Evolutionary conservation across 2,888 invertebrate species (phyloP), one percentile per base, ranked within the genome.

Genomic region (Vandiemenella viatica): DNA sequence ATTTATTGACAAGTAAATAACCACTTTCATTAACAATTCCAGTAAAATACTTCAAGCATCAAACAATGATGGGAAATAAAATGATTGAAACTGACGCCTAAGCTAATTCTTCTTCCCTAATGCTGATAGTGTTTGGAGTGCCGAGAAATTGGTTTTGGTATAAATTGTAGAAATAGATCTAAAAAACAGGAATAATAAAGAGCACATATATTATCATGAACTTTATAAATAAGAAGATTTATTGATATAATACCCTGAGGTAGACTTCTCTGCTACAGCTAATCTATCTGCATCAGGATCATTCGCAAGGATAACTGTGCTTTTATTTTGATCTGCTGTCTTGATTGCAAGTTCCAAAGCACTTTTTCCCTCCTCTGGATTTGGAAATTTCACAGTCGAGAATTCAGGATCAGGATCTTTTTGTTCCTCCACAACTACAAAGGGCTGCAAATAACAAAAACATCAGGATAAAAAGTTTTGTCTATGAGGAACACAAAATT

Each of bases 271-370:
- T 0, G 96, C 97, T 19, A 91, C 80, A 0, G 95, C 96, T 56
- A 96, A 71, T 49, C 98, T 75, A 68, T 98, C 98, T 1, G 97
- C 97, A 66, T 99, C 98, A 0, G 98, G 98, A 69, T 98, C 98
- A 66, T 97, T 98, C 8, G 95, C 96, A 44, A 98, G 71, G 57
- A 97, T 88, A 5, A 96, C 68, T 0, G 72, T 71, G 42, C 81
- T 79, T 0, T 72, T 73, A 54, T 76, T 72, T 45, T 70, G 63
- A 59, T 86, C 77, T 0, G 97, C 97, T 10, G 88, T 80, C 61
- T 73, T 67, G 55, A 86, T 77, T 37, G 91, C 79, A 37, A 90
- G 68, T 58, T 79, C 74, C 55, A 92, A 62, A 18, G 89, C 83
- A 56, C 83, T 79, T 60, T 79, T 77, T 0, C 90, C 90, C 70